phyloP scores from a whole-genome alignment of 2,888 invertebrate genomes.

The Luperina nickerlii region DNA sequence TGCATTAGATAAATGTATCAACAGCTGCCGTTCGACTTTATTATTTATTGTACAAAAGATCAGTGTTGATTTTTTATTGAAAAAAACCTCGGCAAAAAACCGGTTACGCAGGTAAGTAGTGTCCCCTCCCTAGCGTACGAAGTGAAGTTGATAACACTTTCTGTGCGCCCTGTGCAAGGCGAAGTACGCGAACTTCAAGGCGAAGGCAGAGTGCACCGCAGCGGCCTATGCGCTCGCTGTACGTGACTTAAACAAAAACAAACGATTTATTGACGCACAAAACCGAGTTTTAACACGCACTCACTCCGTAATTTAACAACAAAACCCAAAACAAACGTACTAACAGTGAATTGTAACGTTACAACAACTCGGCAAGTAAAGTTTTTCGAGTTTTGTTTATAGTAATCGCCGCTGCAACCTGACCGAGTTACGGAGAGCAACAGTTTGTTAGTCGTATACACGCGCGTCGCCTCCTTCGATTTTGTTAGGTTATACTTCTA shows the following conservation, averaged over 20 bases:
- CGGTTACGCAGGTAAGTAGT: conserved; percentile 71
- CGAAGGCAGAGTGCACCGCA: conserved; percentile 47
- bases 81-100: conserved; percentile 67
- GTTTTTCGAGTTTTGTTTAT: conserved; percentile 84
- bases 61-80: conserved; percentile 49
- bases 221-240: conserved; percentile 49
- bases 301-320: conserved; percentile 76
- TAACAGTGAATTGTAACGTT: conserved; percentile 76
- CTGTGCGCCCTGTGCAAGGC: conserved; percentile 64
- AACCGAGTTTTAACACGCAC: conserved; percentile 83
- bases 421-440: conserved; percentile 81
- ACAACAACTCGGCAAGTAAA: conserved; percentile 72
- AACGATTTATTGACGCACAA: conserved; percentile 78
- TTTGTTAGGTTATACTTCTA: conserved; percentile 85
- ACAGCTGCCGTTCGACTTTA: conserved; percentile 67
- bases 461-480: conserved; percentile 79
- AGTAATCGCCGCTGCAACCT: conserved; percentile 77
- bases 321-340: conserved; percentile 78
- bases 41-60: conserved; percentile 71
- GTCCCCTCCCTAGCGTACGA: conserved; percentile 68
- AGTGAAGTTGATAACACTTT: conserved; percentile 76
- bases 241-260: conserved; percentile 86
- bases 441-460: conserved; percentile 75
- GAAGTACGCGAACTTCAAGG: conserved; percentile 70
- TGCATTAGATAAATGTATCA: conserved; percentile 45